Percentiles rank a stretch among this genome's conserved stretches.
These are phyloP conservation scores for Drosophila serrata DNA, from an alignment of 1,140 invertebrate genomes.

Conservation along the genomic window DNA sequence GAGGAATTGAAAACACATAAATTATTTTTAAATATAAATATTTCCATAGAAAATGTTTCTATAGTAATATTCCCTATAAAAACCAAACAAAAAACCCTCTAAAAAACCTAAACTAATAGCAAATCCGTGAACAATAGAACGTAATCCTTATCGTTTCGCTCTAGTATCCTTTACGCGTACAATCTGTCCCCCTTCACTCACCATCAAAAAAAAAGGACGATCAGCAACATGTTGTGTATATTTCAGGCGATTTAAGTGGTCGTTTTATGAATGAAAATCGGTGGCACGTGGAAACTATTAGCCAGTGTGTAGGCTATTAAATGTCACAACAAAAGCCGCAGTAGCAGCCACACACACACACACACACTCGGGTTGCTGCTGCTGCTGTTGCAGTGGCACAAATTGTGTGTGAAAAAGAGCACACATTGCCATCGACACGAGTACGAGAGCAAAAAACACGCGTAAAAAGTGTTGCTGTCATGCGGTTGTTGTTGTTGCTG, in stretches of 20 bases:
- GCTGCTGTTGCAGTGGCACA: slow-evolving; percentile 61
- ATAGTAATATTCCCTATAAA: background rate
- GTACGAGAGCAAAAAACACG: slow-evolving; percentile 59
- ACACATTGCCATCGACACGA: slow-evolving; percentile 37
- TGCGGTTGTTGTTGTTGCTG: slow-evolving; percentile 52
- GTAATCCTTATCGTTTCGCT: background rate
- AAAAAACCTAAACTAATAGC: too few species aligned
- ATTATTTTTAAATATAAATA: too few species aligned
- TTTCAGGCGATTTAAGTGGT: slow-evolving; percentile 42
- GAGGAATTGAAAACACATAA: accelerated
- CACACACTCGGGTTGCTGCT: slow-evolving; percentile 24
- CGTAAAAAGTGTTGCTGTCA: slow-evolving; percentile 77
- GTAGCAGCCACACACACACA: slow-evolving; percentile 26
- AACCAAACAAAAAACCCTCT: background rate
- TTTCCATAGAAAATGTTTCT: too few species aligned
- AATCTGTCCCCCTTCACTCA: too few species aligned
- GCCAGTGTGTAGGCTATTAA: slow-evolving; percentile 73
- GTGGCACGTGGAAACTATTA: slow-evolving; percentile 79
- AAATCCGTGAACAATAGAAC: background rate
- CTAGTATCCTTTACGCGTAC: background rate
- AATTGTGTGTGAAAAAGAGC: slow-evolving; percentile 79
- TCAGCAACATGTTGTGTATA: slow-evolving; percentile 50
- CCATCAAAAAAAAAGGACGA: slow-evolving; percentile 11
- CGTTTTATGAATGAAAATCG: slow-evolving; percentile 77
- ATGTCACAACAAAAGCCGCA: slow-evolving; percentile 71